Percentiles rank a stretch among this genome's conserved stretches.
Conservation (phyloP, 2,888 invertebrate species). For the Kryphioiulus occultus region DNA sequence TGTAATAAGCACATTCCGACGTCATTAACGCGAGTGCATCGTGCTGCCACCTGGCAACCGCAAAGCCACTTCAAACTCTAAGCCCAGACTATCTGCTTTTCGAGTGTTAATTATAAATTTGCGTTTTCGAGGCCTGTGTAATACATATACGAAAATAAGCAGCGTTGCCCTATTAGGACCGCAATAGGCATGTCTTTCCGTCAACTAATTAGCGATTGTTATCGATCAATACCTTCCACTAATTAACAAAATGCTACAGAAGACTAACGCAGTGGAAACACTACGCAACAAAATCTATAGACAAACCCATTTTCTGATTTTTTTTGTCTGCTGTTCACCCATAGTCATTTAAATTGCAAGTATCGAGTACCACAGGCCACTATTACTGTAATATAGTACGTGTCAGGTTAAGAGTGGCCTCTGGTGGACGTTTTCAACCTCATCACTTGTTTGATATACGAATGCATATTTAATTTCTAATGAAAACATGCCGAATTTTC, state of each 20-base stretch:
- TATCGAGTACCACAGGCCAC: no score
- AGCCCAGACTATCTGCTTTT: neutral
- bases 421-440: no score
- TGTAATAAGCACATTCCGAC: no score
- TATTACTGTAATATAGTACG: no score
- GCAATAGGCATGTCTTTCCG: neutral
- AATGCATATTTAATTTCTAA: no score
- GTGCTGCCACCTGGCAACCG: conserved; percentile 14
- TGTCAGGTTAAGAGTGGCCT: no score
- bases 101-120: neutral
- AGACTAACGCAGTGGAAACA: neutral
- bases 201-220: neutral
- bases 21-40: no score
- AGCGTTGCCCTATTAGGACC: neutral
- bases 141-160: neutral
- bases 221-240: neutral
- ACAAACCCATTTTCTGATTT: neutral
- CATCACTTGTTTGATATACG: no score
- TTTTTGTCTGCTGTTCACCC: neutral
- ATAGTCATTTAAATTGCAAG: no score
- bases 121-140: neutral
- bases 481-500: no score
- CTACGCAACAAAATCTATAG: neutral
- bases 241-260: neutral
- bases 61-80: neutral